phyloP scores from a whole-genome alignment of 2,888 invertebrate species.

The Strigamia transsilvanica region DNA sequence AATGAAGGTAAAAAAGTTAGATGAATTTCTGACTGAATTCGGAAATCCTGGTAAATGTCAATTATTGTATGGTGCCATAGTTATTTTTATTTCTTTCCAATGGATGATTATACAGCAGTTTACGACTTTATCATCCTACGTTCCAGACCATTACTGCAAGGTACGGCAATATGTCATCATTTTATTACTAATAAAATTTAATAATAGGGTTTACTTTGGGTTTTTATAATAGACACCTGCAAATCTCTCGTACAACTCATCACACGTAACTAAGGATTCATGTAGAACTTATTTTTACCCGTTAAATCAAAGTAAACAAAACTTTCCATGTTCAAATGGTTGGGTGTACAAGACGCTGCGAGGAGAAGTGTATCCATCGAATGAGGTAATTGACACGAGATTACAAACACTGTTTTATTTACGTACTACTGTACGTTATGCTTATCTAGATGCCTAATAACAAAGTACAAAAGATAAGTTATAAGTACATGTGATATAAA shows the following conservation, averaged over 20 bases:
- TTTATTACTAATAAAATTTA: background rate
- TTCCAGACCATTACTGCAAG: constrained; percentile 23
- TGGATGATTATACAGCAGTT: constrained; percentile 18
- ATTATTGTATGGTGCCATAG: background rate
- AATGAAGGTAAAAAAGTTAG: background rate
- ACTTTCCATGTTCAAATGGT: constrained; percentile 3
- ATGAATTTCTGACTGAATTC: constrained; percentile 6
- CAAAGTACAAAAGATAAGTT: too few species aligned
- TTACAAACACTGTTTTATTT: too few species aligned
- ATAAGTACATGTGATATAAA: too few species aligned
- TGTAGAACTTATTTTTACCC: background rate
- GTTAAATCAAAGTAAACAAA: background rate
- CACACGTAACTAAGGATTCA: background rate
- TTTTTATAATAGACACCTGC: background rate
- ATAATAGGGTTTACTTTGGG: background rate
- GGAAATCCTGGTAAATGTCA: constrained; percentile 38
- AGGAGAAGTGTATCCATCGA: constrained; percentile 35
- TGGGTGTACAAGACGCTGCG: background rate
- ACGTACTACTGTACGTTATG: too few species aligned
- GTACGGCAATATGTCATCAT: background rate
- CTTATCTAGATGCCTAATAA: too few species aligned
- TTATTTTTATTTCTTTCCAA: background rate
- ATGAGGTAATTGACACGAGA: background rate
- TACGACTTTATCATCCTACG: background rate
- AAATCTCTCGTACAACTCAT: background rate